A percentile compares a stretch with the other conserved stretches of the same genome.
Conservation (phyloP, 2,797 vertebrate species). For the Megalops cyprinoides region DNA sequence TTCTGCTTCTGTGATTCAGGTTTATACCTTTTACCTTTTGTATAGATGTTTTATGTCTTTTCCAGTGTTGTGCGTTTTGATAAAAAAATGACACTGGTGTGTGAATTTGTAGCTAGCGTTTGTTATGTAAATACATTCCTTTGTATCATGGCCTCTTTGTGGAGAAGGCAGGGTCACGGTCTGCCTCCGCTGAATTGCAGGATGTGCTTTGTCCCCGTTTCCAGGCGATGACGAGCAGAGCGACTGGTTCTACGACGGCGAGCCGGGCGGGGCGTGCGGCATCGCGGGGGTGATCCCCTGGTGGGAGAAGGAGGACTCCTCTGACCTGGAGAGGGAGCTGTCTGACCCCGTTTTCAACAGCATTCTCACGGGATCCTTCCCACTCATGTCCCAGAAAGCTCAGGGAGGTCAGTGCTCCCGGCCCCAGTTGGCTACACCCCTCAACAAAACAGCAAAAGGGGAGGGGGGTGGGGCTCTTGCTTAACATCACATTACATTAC, state of each 20-base stretch:
- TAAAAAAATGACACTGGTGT: no score
- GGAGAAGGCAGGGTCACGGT: no score
- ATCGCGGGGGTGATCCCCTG: slow-evolving; percentile 90
- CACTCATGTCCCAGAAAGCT: slow-evolving; percentile 68
- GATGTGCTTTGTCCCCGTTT: slow-evolving; percentile 31
- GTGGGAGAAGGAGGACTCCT: slow-evolving; percentile 90
- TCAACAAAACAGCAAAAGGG: background rate
- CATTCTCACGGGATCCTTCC: slow-evolving; percentile 93
- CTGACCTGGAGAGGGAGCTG: slow-evolving; percentile 82
- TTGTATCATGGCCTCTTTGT: no score
- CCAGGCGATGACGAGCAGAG: slow-evolving; percentile 96
- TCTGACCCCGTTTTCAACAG: slow-evolving; percentile 93
- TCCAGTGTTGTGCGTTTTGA: no score
- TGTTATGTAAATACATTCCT: no score
- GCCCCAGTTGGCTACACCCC: background rate
- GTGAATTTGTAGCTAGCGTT: no score
- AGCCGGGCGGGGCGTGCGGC: slow-evolving; percentile 89
- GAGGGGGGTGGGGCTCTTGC: background rate
- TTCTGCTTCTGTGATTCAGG: no score
- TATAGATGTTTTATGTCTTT: no score
- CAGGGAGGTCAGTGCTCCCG: slow-evolving; percentile 67
- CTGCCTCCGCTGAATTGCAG: background rate
- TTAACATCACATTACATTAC: no score
- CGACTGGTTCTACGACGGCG: slow-evolving; percentile 95
- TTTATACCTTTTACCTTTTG: no score